Evolutionary conservation across 1,140 invertebrate species (phyloP).

Genomic region (Wiebesia pumilae): DNA sequence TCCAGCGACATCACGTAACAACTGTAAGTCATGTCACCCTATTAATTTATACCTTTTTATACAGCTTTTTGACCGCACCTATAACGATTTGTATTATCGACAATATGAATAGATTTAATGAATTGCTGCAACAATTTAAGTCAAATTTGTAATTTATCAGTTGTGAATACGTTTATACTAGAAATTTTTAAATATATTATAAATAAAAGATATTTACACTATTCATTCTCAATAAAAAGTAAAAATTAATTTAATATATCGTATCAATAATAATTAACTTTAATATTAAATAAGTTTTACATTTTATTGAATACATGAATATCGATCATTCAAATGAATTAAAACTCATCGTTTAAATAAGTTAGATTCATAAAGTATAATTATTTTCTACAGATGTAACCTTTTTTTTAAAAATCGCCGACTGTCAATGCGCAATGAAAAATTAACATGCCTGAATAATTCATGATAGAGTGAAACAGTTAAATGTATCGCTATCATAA

Average conservation of each 20-base stretch:
- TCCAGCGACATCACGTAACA: slow-evolving; percentile 72
- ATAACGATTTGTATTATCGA: too few species aligned
- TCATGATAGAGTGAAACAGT: neutral
- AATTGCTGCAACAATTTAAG: too few species aligned
- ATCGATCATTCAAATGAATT: neutral
- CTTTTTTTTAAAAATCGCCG: neutral
- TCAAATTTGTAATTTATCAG: too few species aligned
- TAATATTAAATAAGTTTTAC: neutral
- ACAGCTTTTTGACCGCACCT: too few species aligned
- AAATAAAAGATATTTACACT: too few species aligned
- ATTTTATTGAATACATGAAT: neutral
- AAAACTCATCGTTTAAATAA: neutral
- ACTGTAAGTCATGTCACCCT: slow-evolving; percentile 66
- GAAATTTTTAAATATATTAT: too few species aligned
- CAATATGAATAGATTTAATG: too few species aligned
- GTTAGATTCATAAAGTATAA: neutral
- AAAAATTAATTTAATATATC: too few species aligned
- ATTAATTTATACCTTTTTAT: too few species aligned
- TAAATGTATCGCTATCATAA: neutral
- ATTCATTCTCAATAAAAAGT: too few species aligned
- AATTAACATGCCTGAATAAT: neutral
- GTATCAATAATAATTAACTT: too few species aligned
- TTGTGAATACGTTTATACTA: too few species aligned
- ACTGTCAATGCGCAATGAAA: neutral
- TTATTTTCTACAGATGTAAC: neutral